phyloP scores from a whole-genome alignment of 2,797 vertebrate genomes.

The Alauda arvensis region DNA sequence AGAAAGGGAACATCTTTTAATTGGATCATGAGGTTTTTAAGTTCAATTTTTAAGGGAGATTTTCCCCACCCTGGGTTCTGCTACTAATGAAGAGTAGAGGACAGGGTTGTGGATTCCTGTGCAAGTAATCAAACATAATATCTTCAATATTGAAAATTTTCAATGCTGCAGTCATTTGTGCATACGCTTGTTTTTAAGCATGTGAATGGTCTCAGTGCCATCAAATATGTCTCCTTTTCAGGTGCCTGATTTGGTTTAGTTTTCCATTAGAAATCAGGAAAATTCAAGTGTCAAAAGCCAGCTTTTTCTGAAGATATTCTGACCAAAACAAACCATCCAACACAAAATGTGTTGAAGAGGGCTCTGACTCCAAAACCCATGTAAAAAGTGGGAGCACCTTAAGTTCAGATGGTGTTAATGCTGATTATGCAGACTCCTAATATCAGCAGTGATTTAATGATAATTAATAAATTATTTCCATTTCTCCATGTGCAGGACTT shows the following conservation, averaged over 20 bases:
- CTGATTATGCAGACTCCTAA: neutral
- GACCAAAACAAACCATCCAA: neutral
- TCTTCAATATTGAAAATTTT: neutral
- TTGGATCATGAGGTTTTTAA: neutral
- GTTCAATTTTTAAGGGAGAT: neutral
- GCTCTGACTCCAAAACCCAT: neutral
- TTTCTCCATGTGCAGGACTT: neutral
- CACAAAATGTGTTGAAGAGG: neutral
- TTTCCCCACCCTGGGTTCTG: accelerated
- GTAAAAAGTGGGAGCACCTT: neutral
- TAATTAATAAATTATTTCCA: neutral
- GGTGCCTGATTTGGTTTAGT: neutral
- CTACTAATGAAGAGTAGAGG: neutral
- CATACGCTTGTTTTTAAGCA: neutral
- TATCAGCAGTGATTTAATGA: neutral
- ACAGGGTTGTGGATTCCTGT: neutral
- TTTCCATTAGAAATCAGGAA: neutral
- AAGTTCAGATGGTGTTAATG: neutral
- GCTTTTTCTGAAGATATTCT: neutral
- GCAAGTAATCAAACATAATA: neutral
- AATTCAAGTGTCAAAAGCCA: neutral
- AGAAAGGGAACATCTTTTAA: neutral
- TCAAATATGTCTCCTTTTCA: neutral
- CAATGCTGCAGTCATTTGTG: neutral
- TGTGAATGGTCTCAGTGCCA: neutral